phyloP scores from a whole-genome alignment of 2,888 invertebrate genomes.

The Neoaliturus tenellus region DNA sequence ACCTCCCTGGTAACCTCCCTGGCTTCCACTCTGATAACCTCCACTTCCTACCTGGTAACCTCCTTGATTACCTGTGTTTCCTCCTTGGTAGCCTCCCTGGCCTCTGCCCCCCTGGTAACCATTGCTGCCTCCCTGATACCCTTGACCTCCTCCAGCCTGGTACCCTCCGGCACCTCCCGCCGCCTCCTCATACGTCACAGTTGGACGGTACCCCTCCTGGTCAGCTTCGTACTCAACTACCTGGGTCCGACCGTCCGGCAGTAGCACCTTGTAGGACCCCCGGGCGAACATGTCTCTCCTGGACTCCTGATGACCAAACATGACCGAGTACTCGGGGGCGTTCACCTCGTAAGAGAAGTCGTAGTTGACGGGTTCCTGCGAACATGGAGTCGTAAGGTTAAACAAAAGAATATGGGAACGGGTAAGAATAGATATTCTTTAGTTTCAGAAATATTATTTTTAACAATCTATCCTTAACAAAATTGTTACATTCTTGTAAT shows the following conservation, averaged over 20 bases:
- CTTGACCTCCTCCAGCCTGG: not conserved
- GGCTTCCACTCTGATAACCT: slow-evolving; percentile 78
- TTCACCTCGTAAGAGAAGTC: slow-evolving; percentile 91
- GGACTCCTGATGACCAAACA: slow-evolving; percentile 89
- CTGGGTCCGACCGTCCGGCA: slow-evolving; percentile 92
- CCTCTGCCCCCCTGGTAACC: not conserved
- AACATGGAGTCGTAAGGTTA: too few relatives aligned
- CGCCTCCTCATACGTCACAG: slow-evolving; percentile 84
- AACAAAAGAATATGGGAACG: too few relatives aligned
- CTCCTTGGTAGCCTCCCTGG: not conserved
- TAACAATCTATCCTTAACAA: too few relatives aligned
- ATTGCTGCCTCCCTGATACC: not conserved
- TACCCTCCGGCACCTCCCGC: not conserved
- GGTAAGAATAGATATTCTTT: too few relatives aligned
- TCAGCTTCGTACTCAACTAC: slow-evolving; percentile 90
- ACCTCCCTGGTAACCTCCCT: slow-evolving; percentile 88
- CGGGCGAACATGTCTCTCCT: slow-evolving; percentile 88
- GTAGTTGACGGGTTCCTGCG: slow-evolving; percentile 89
- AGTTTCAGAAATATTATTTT: too few relatives aligned
- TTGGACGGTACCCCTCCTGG: slow-evolving; percentile 87
- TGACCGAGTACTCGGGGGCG: slow-evolving; percentile 85
- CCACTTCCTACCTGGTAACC: not conserved
- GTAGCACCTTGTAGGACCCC: slow-evolving; percentile 89
- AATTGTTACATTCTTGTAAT: too few relatives aligned
- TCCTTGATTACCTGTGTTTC: not conserved